A percentile compares a stretch with the other conserved stretches of the same genome.
These are phyloP conservation scores for Drosophila subpulchrella DNA, from an alignment of 1,140 invertebrate species.

Conservation along the genomic window DNA sequence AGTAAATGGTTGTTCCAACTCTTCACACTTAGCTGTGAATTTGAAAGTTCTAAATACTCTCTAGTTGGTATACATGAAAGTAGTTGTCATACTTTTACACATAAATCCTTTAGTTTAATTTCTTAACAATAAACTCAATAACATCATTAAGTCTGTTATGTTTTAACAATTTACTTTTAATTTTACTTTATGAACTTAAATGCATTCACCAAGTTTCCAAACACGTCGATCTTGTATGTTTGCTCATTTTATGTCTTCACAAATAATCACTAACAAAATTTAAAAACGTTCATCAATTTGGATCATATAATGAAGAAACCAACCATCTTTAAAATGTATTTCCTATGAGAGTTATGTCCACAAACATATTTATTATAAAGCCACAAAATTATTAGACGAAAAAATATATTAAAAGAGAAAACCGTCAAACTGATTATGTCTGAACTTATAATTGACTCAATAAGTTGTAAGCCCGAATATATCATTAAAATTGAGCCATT, in stretches of 20 bases:
- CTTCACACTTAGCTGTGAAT: conserved; percentile 56
- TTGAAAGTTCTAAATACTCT: conserved; percentile 58
- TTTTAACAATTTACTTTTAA: conserved; percentile 3
- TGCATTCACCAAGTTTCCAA: conserved; percentile 6
- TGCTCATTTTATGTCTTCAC: conserved; percentile 34
- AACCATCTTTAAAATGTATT: conserved; percentile 25
- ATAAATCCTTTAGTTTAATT: not conserved
- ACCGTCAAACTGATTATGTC: conserved; percentile 18
- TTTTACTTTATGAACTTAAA: conserved; percentile 9
- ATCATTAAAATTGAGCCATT: conserved; percentile 57
- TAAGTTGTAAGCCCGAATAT: conserved; percentile 41
- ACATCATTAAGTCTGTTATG: not conserved
- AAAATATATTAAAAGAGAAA: conserved; percentile 3
- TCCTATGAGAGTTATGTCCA: conserved; percentile 33
- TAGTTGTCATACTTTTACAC: not conserved
- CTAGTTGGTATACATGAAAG: conserved; percentile 16
- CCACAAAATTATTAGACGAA: conserved; percentile 41
- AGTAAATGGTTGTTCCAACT: conserved; percentile 25
- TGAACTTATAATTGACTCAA: conserved; percentile 45
- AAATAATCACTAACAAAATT: conserved; percentile 30
- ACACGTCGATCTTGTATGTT: conserved; percentile 8
- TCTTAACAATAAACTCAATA: not conserved
- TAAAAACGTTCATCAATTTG: conserved; percentile 48
- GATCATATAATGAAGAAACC: conserved; percentile 31
- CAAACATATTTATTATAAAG: conserved; percentile 23